Evolutionary conservation across 2,888 invertebrate species (phyloP), one percentile per base, ranked within the genome.

Genomic region (Linnaemya vulpina): DNA sequence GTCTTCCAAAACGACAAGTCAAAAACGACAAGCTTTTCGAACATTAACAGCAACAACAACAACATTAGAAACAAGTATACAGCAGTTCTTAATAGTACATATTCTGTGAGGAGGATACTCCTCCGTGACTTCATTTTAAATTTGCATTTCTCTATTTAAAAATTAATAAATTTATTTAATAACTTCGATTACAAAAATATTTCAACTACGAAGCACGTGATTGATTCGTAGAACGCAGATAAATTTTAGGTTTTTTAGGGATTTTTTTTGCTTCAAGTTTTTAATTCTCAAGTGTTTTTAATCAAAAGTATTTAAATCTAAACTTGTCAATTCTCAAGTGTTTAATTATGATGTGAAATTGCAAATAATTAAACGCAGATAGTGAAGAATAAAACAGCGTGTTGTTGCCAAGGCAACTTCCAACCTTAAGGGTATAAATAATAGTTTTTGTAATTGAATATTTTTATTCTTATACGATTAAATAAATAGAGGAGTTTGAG

Each of bases 361-460:
- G 82, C 76, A 58, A 76, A 82, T 51, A 76, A 82, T 76, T 70
- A 63, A 58, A 40, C 49, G 40, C n/a, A 11, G 15, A 49, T 13
- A 46, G 30, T 38, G 51, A 20, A 20, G 40, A 46, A 25, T 17
- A 15, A n/a, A 17, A 65, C 25, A 25, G 65, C 25, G 25, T 70
- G 78, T 51, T 70, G 78, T 51, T 63, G 25, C 20, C 67, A 51
- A 67, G 81, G 46, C 13, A 51, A 63, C 46, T 70, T 22, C 13
- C 25, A 46, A 46, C 22, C 4, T 30, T 22, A 43, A 35, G 51
- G n/a, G n/a, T n/a, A n/a, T n/a, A 58, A 53, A 40, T 13, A 25
- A 30, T 15, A 0, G 10, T n/a, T 43, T 30, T 53, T 40, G 35
- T 53, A 20, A 71, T 51, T 71, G n/a, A 71, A 30, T 35, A n/a